Evolutionary conservation across 2,888 invertebrate species (phyloP).

Genomic region (Chalcis sispes): DNA sequence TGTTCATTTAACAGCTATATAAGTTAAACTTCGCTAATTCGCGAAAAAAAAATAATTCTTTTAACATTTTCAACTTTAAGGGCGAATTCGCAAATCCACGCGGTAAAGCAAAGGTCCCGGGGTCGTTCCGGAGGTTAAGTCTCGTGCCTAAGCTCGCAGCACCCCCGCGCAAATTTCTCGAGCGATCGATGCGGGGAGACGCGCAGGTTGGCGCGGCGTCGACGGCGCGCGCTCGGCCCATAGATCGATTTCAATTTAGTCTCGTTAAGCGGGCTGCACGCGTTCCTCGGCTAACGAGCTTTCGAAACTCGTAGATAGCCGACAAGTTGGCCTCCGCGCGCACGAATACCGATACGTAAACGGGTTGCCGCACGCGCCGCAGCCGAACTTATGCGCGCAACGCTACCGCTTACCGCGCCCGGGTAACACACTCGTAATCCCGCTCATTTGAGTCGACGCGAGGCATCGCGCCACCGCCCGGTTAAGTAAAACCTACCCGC

Average conservation of each 20-base stretch:
- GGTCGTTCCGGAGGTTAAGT: too few species aligned
- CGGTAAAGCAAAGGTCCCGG: too few species aligned
- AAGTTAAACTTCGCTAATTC: too few species aligned
- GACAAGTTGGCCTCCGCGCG: slow-evolving; percentile 70
- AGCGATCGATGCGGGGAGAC: slow-evolving; percentile 25
- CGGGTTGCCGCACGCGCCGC: background rate
- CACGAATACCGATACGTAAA: background rate
- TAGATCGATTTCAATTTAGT: slow-evolving; percentile 75
- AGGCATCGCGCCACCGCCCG: too few species aligned
- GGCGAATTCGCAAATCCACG: too few species aligned
- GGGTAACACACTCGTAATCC: slow-evolving; percentile 64
- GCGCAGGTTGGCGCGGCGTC: background rate
- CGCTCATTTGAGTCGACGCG: slow-evolving; percentile 8
- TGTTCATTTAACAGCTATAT: too few species aligned
- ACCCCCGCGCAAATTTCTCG: background rate
- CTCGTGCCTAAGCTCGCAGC: too few species aligned
- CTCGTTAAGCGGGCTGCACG: slow-evolving; percentile 69
- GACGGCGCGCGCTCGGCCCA: slow-evolving; percentile 18
- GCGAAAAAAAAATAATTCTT: too few species aligned
- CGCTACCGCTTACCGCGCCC: too few species aligned
- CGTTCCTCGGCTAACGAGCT: slow-evolving; percentile 74
- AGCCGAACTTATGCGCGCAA: background rate
- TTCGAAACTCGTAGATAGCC: slow-evolving; percentile 75
- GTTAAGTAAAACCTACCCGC: background rate
- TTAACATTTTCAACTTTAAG: too few species aligned